Conservation (phyloP, 35 echinoderm and acorn worm species). For the Diadema setosum region DNA sequence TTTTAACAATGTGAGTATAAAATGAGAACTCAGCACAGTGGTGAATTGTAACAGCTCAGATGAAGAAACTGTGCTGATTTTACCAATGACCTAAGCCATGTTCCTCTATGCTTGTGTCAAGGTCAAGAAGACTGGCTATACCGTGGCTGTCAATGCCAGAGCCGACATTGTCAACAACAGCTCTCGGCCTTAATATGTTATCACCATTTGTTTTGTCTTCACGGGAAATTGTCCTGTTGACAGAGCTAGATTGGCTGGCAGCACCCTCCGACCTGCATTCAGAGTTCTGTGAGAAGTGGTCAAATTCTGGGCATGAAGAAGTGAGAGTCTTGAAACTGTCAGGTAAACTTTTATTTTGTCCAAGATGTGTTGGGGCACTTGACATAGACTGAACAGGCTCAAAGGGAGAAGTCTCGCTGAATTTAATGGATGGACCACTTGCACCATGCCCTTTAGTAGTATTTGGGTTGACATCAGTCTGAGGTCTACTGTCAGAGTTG, state of each 20-base stretch:
- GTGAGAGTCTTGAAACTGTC: too few species aligned
- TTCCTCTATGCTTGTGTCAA: neutral
- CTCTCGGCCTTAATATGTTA: too few species aligned
- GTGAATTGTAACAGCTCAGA: too few species aligned
- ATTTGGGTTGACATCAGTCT: too few species aligned
- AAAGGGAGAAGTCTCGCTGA: constrained; percentile 65
- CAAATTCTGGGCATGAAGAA: constrained; percentile 4
- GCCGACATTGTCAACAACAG: neutral
- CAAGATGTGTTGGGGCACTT: neutral
- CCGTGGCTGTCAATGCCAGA: neutral
- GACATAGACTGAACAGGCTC: constrained; percentile 26
- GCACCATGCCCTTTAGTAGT: neutral
- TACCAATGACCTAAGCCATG: neutral
- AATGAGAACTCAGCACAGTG: too few species aligned
- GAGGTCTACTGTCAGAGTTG: too few species aligned
- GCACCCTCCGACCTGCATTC: neutral
- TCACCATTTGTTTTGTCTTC: too few species aligned
- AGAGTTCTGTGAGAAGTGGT: neutral
- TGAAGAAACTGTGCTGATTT: too few species aligned
- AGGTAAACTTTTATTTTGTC: too few species aligned
- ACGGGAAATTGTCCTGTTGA: too few species aligned
- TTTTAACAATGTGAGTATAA: too few species aligned
- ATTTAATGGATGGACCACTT: neutral
- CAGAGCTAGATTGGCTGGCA: too few species aligned
- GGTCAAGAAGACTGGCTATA: neutral